Evolutionary conservation across 2,113 vertebrate genomes (phyloP), one percentile per base, ranked within the genome.

Genomic region (Psilopsiagon aurifrons): DNA sequence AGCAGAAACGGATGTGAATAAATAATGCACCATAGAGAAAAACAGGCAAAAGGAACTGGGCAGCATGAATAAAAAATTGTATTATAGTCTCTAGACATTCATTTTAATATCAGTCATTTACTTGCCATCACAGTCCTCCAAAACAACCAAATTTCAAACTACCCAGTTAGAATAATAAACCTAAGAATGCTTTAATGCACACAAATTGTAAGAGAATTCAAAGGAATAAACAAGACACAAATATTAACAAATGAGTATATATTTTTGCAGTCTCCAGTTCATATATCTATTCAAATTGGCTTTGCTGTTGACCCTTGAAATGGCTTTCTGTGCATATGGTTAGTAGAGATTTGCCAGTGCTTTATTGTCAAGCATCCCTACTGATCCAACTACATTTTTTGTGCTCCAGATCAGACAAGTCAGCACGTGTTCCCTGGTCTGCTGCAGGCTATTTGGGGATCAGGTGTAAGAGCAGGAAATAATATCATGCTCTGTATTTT

Each of bases 81-180:
- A 25, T 78, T 75, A 59, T n/a, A 5, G 25, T 70, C 28, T 91
- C 46, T 55, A 87, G 55, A 35, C 20, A 39, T 68, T 67, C 75
- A 25, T 87, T 95, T 81, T 75, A 84, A 15, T 64, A 93, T 71
- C 25, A 60, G 16, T 67, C 29, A 71, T 83, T 88, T 74, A 74
- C 39, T 88, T 82, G 29, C 28, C 46, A 27, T 70, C 47, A 39
- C 17, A 71, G 0, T 55, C 22, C 17, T 70, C 43, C 51, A 86
- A 79, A 94, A 69, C 16, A 89, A 24, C 78, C 8, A 68, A 75
- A 95, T 84, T 71, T 91, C 33, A 70, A 63, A 59, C 28, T 86
- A 29, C 6, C 11, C 68, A 51, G 25, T 35, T 12, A 81, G 51
- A 90, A 77, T 39, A 86, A 83, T 28, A 81, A 86, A 43, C 5